Percentiles rank a stretch among this genome's conserved stretches.
phyloP scores from a whole-genome alignment of 2,888 invertebrate species.

The Machimus atricapillus region DNA sequence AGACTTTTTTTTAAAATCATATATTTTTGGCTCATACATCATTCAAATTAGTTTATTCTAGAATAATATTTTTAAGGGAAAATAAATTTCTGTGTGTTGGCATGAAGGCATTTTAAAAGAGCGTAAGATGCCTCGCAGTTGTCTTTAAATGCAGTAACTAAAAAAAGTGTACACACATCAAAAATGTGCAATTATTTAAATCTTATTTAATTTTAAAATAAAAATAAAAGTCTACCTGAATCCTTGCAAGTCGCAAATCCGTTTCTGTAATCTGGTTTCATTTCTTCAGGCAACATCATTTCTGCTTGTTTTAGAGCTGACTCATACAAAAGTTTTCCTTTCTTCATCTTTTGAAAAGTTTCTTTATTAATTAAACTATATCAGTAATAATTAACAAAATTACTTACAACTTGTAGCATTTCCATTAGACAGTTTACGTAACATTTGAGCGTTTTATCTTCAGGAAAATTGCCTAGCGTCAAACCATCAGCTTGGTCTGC shows the following conservation, averaged over 20 bases:
- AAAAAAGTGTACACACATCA: not conserved
- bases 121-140: constrained; percentile 57
- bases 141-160: constrained; percentile 57
- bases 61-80: constrained; percentile 4
- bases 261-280: constrained; percentile 28
- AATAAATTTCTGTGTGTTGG: not conserved
- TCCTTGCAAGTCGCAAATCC: constrained; percentile 37
- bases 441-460: constrained; percentile 55
- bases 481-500: constrained; percentile 41
- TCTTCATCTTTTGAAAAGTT: constrained; percentile 40
- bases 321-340: constrained; percentile 46
- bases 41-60: not conserved
- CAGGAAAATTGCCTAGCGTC: constrained; percentile 40
- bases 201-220: not conserved
- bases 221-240: constrained; percentile 3
- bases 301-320: constrained; percentile 46
- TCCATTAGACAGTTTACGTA: constrained; percentile 60
- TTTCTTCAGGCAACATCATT: constrained; percentile 39
- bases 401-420: constrained; percentile 61
- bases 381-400: not conserved
- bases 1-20: not conserved
- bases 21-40: not conserved
- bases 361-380: not conserved
- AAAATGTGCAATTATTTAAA: not conserved
- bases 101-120: constrained; percentile 52